phyloP scores from a whole-genome alignment of 2,888 invertebrate species.

The Quadriops clusia region DNA sequence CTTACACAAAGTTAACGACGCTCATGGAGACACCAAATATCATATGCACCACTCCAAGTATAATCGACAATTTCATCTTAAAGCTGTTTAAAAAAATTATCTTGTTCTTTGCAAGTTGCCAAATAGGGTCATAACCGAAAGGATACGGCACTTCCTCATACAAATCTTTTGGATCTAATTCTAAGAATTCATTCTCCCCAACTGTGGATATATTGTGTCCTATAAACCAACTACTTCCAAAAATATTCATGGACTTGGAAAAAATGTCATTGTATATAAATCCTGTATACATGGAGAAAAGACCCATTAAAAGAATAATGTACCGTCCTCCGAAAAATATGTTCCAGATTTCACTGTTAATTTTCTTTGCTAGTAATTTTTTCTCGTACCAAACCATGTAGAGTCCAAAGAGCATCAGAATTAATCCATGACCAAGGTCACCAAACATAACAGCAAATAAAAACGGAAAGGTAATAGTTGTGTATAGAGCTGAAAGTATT shows the following conservation, averaged over 20 bases:
- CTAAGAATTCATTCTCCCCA: conserved; percentile 21
- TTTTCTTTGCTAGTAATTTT: conserved; percentile 54
- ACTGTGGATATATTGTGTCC: conserved; percentile 21
- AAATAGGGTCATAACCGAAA: conserved; percentile 62
- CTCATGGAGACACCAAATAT: conserved; percentile 82
- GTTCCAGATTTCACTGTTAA: conserved; percentile 61
- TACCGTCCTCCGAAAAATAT: conserved; percentile 69
- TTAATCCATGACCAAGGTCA: conserved; percentile 80
- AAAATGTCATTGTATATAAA: conserved; percentile 71
- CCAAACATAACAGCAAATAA: conserved; percentile 95
- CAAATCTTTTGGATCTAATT: conserved; percentile 36
- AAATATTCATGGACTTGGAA: conserved; percentile 62
- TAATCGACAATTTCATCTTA: conserved; percentile 94
- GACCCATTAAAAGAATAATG: conserved; percentile 66
- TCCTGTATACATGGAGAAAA: conserved; percentile 69
- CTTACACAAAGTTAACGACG: conserved; percentile 61
- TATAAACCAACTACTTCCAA: conserved; percentile 50
- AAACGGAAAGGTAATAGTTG: conserved; percentile 86
- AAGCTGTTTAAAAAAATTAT: conserved; percentile 90
- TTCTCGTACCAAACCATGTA: conserved; percentile 77
- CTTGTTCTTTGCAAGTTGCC: conserved; percentile 66
- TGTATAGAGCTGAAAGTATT: conserved; percentile 31
- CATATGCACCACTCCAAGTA: conserved; percentile 91
- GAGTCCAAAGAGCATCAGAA: conserved; percentile 67
- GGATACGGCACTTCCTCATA: conserved; percentile 47